Base-by-base conservation (phyloP, 2,797 vertebrate species). In the Acrossocheilus wenchowensis region DNA sequence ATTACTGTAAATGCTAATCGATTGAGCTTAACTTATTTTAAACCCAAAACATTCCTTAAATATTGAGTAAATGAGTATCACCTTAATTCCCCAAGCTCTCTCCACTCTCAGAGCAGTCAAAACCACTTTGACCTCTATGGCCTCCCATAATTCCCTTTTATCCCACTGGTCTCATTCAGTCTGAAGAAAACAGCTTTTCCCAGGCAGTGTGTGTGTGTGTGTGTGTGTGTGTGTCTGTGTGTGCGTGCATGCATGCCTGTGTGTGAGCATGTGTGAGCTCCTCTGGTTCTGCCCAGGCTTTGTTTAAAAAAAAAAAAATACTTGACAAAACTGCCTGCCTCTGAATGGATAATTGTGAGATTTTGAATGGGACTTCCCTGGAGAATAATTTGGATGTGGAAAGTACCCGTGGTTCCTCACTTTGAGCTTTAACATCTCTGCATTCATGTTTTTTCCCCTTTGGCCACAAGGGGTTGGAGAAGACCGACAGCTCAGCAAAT, bases 401-500 rank as follows among this genome's bases (percentile, higher is more conserved):
- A 92, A 92, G 88, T 90, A 78, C 84, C 52, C 30, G 82, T 36
- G 83, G n/a, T 78, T 43, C 72, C 86, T 72, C 39, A 89, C 57
- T 88, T 57, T 73, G 68, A 78, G 23, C 23, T 82, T 88, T 77
- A 79, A 71, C 78, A n/a, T 78, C n/a, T 43, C 17, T 41, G 34
- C 66, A 64, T 81, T 68, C 36, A 23, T 66, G 19, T 78, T 26
- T 57, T 62, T 2, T n/a, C 3, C 72, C 54, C 30, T 92, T 23
- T 89, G 17, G 84, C 57, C 80, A 82, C 30, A 88, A 96, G 95
- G 94, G 93, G n/a, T 78, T 3, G 26, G 91, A 94, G 83, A 90
- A 66, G 34, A 66, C 78, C 0, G 87, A 89, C 34, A 78, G 50
- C 52, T 39, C 82, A 9, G n/a, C 69, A 36, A 72, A 74, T 83